Evolutionary conservation across 2,113 vertebrate genomes (phyloP), one percentile per base, ranked within the genome.

Genomic region (Apodemus sylvaticus): DNA sequence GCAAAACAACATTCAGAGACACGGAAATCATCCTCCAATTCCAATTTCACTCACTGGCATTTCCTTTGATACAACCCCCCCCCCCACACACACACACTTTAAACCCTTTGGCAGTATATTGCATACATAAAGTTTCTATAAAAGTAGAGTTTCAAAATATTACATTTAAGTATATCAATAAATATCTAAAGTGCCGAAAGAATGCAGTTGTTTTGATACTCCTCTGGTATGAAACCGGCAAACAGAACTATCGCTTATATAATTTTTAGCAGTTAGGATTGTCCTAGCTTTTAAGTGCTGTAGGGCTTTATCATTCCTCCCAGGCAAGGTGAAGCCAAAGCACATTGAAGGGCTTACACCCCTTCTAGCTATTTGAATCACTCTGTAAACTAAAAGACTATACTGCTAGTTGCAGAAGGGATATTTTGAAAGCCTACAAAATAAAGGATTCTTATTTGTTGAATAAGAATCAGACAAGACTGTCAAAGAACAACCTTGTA

Each of bases 371-470:
- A 39, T 77, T 94, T 94, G 93, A 48, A 94, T 10, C 42, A 83
- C 76, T 93, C n/a, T 92, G 58, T 14, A 88, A 95, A 58, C 26
- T 68, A 94, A 94, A 94, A 34, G 29, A 77, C 94, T 94, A 94
- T 89, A 92, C 31, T 58, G 36, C 60, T 92, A 92, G 81, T 91
- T 96, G 85, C 81, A 93, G 22, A 96, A 92, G 39, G 83, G 73
- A 74, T 64, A 62, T 20, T 94, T 90, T 94, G 29, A 86, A 94
- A 95, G 79, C 11, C 68, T 66, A 86, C 87, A 93, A 89, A 68
- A 5, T 62, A 91, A 79, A 88, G 39, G 8, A 66, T 82, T 82
- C 12, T 64, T 31, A 96, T 91, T 92, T 89, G 7, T 74, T 82
- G 66, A 85, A 42, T 66, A 78, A 77, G 64, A 94, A 77, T 94